Percentiles rank a stretch among this genome's conserved stretches.
Evolutionary conservation across 2,797 vertebrate genomes (phyloP).

Genomic region (Morelia viridis): DNA sequence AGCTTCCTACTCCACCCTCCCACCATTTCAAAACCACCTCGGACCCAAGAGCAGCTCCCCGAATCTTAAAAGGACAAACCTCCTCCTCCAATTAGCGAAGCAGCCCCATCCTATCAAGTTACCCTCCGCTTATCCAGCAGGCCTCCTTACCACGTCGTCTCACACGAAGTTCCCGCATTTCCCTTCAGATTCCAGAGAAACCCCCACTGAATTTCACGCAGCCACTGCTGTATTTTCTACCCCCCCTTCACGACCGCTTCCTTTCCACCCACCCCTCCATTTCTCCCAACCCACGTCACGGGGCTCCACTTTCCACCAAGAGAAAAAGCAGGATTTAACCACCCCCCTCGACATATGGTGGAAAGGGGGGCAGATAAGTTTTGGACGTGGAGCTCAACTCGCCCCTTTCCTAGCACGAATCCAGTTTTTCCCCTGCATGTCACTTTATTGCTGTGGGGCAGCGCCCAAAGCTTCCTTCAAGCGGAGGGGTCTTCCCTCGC

Average conservation of each 20-base stretch:
- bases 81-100: background rate
- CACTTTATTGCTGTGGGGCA: background rate
- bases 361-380: background rate
- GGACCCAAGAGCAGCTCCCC: background rate
- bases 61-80: background rate
- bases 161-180: background rate
- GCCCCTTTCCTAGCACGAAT: background rate
- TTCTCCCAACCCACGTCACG: background rate
- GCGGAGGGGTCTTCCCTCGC: background rate
- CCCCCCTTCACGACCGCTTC: background rate
- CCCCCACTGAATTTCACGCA: background rate
- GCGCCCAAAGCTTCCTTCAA: background rate
- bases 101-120: background rate
- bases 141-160: background rate
- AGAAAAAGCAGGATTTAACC: too few species aligned
- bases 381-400: background rate
- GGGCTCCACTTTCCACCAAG: background rate
- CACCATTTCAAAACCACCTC: slow-evolving; percentile 21
- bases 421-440: background rate
- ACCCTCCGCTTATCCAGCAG: background rate
- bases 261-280: background rate
- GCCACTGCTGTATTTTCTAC: background rate
- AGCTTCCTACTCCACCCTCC: background rate
- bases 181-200: background rate
- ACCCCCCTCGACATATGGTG: background rate